Evolutionary conservation across 2,113 vertebrate species (phyloP), one percentile per base, ranked within the genome.

Genomic region (Synodontis membranacea): DNA sequence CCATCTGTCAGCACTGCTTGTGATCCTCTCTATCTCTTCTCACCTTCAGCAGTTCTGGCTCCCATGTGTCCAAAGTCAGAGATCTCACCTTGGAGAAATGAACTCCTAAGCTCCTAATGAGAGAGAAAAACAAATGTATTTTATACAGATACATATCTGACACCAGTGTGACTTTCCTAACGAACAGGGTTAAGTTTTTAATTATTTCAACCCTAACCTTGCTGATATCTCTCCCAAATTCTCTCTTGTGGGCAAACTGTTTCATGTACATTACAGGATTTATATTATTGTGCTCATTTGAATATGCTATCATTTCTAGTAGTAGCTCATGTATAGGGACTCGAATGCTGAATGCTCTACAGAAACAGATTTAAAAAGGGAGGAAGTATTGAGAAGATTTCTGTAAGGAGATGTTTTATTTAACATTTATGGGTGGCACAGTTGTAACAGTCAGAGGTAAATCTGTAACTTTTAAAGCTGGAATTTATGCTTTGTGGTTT

Each of bases 1-100:
- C 54, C 44, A 60, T 31, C 52, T 60, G 44, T 37, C 19, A 31
- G 28, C 60, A 70, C 44, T 48, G 70, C 0, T 72, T 56, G 50
- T 80, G 19, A 23, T 25, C 34, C 17, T 39, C 56, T 56, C 75
- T 1, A 10, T 44, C 52, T 54, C 74, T 2, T 37, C 89, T 89
- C 94, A 99, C 98, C 96, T 99, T 99, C 44, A 99, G 94, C 78
- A 99, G 96, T 92, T 99, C 98, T 83, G 97, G 98, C 88, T 99
- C 98, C 98, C 98, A 99, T 0, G 96, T 95, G 88, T 99, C 98
- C 91, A 99, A 91, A 0, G 98, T 99, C 93, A 99, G 94, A 90
- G 98, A 99, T 28, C 98, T 94, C 52, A 99, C 98, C 94, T 99
- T 99, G 58, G 98, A 99, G 91, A 98, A 98, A 91, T 99, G 98